Percentiles rank a stretch among this genome's conserved stretches.
These are phyloP conservation scores for Micrasema minimum DNA, from an alignment of 1,140 invertebrate species.

Conservation along the genomic window DNA sequence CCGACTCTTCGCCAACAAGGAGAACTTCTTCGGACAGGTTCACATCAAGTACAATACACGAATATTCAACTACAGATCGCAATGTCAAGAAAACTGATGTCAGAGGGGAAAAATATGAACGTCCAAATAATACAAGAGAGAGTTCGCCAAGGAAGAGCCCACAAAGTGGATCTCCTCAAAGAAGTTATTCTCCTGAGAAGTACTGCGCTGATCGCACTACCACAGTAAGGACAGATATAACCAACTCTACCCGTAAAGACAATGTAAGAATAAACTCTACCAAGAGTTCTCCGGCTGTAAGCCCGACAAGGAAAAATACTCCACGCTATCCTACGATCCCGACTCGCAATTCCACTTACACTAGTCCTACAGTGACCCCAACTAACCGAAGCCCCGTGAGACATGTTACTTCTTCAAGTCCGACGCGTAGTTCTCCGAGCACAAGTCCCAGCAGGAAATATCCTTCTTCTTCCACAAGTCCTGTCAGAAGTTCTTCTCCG, in stretches of 20 bases:
- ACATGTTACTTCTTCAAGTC: slow-evolving; percentile 39
- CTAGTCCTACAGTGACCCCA: slow-evolving; percentile 40
- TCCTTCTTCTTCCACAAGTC: not conserved
- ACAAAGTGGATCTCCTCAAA: slow-evolving; percentile 6
- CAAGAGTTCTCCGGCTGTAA: slow-evolving; percentile 12
- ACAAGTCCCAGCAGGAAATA: slow-evolving; percentile 56
- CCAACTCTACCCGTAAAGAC: not conserved
- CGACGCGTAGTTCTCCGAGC: slow-evolving; percentile 60
- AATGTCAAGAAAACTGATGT: slow-evolving; percentile 7
- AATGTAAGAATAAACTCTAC: not conserved
- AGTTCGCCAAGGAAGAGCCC: slow-evolving; percentile 37
- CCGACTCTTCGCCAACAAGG: slow-evolving; percentile 37
- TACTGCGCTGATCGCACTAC: slow-evolving; percentile 12
- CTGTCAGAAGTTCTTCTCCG: slow-evolving; percentile 8
- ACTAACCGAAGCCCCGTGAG: slow-evolving; percentile 41
- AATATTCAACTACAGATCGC: not conserved
- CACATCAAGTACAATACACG: slow-evolving; percentile 16
- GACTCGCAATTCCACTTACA: slow-evolving; percentile 7
- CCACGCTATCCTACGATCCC: slow-evolving; percentile 21
- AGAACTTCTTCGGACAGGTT: slow-evolving; percentile 45
- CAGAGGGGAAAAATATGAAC: not conserved
- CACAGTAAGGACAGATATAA: not conserved
- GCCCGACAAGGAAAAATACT: slow-evolving; percentile 12
- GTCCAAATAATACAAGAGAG: slow-evolving; percentile 32
- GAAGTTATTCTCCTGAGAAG: slow-evolving; percentile 34